phyloP scores from a whole-genome alignment of 2,113 vertebrate species.

The cattle (Bos taurus) region DNA sequence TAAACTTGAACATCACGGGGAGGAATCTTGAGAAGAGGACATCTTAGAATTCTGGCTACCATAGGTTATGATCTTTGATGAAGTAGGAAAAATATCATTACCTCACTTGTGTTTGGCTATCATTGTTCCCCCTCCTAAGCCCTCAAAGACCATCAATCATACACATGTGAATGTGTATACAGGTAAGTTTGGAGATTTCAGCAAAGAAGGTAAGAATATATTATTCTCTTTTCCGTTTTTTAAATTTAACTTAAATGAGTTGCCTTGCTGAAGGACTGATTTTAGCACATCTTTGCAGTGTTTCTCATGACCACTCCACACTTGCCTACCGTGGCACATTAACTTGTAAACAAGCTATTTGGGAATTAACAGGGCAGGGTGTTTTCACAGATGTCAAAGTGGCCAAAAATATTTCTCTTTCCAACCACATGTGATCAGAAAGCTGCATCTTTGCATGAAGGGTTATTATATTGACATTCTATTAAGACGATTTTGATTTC shows the following conservation, averaged over 20 bases:
- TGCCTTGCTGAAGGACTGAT: neutral
- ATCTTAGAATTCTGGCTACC: neutral
- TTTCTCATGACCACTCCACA: neutral
- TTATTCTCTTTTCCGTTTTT: neutral
- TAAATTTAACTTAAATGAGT: neutral
- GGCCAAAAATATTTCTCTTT: constrained; percentile 34
- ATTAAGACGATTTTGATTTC: neutral
- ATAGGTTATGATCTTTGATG: neutral
- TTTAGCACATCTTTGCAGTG: neutral
- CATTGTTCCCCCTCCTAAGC: neutral
- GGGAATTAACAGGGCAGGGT: neutral
- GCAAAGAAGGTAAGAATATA: neutral
- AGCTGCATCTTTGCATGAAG: neutral
- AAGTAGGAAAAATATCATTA: neutral
- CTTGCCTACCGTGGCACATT: neutral
- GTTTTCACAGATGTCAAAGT: constrained; percentile 41
- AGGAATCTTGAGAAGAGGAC: neutral
- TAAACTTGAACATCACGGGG: neutral
- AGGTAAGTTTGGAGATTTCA: neutral
- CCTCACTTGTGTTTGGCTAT: neutral
- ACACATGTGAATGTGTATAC: neutral
- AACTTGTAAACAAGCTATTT: constrained; percentile 12
- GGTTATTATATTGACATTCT: neutral
- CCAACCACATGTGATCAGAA: constrained; percentile 9
- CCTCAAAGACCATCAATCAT: neutral